Base-by-base conservation (phyloP, 2,797 vertebrate genomes). In the Melanotaenia pygmaea region DNA sequence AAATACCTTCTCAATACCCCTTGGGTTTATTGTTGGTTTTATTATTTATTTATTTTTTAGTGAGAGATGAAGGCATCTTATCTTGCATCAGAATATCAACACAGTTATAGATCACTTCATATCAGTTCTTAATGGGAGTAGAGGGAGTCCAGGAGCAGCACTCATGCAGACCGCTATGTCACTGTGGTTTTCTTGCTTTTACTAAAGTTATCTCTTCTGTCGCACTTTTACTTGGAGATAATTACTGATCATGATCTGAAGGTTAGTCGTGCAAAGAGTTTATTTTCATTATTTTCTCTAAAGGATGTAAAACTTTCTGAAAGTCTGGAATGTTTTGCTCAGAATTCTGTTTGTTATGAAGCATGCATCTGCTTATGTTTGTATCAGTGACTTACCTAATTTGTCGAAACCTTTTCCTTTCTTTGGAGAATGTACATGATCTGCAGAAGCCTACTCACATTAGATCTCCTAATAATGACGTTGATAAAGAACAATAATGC, bases 1-100 rank as follows among this genome's bases (percentile, higher is more conserved):
- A 40, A 87, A 24, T 70, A 67, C 62, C 60, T 32, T 47, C 20
- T 67, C 53, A 34, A 4, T 76, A 68, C 70, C 79, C 67, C 59
- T 61, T 0, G 6, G 67, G 57, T 77, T 81, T 58, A 59, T 28
- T 54, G 26, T 64, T 24, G 28, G 4, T 72, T 64, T 35, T 35
- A 7, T 35, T 35, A 1, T 35, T 35, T 38, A 1, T 38, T 38
- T 43, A 16, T 43, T 13, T 79, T 71, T 71, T 79, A 1, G 45
- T 47, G 61, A 82, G 54, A 81, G 70, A 85, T 53, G 1, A 6
- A 72, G 59, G 68, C 73, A 47, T 69, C 51, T 74, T 45, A 45
- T 79, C 62, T 63, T n/a, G 64, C 72, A 67, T 85, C 80, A 80
- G 66, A 74, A 61, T 70, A 66, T 38, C 66, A 69, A 69, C 65